Base-by-base conservation (phyloP, 2,888 invertebrate genomes). In the Litoditis marina region DNA sequence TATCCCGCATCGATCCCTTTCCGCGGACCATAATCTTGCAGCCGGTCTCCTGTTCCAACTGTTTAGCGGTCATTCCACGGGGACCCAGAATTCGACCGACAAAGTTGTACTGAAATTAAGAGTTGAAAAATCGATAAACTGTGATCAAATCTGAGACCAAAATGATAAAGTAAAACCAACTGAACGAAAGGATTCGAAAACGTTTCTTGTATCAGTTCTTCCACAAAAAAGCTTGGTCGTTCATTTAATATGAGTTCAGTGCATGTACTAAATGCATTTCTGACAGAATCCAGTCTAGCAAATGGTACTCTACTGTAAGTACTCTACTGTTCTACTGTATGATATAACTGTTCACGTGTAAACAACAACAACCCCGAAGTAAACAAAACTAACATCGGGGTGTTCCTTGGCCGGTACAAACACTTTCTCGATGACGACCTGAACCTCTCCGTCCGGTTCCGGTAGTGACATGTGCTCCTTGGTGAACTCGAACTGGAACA, bases 401-500 rank as follows among this genome's bases (percentile, higher is more conserved):
- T 95, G 93, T 86, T 96, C 95, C 89, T 95, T 95, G 83, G 94
- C 94, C 85, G 96, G 98, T 85, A 98, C 96, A 87, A 94, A 98
- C 83, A 98, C 92, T 89, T 98, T 98, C 88, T 98, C 96, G 87
- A 94, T 92, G 84, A 93, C 89, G 83, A 92, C 92, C 81, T 91
- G 90, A 83, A 92, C 89, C 83, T 80, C 79, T 60, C 82, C 82
- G 32, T 72, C 73, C 5, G 79, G 66, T 7, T 82, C 82, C 13
- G 82, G 82, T 57, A 82, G 68, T n/a, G 61, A 56, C 42, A 81
- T 57, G 30, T 69, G 58, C 28, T 68, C 71, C 85, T 92, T 92
- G 86, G 92, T 92, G 82, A 94, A 95, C 88, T 94, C 94, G 87
- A 95, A 93, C 89, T 96, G 95, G 88, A 98, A 98, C 86, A 98